A percentile compares a stretch with the other conserved stretches of the same genome.
Conservation (phyloP, 2,113 vertebrate species). For the Calidris pygmaea region DNA sequence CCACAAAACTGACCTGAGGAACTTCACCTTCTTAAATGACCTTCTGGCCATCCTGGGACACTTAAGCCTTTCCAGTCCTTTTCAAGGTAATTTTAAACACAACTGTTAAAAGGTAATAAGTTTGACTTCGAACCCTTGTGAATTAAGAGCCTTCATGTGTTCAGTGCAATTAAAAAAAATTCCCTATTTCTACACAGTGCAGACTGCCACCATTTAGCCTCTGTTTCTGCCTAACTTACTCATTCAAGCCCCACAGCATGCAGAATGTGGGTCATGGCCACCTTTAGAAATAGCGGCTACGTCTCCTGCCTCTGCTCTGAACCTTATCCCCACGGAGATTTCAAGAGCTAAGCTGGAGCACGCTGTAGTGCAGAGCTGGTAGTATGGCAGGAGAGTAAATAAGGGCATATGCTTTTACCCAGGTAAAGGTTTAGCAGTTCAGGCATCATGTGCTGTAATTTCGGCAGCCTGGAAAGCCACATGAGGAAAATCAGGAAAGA, state of each 20-base stretch:
- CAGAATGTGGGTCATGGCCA: background rate
- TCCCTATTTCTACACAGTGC: background rate
- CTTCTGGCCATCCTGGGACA: background rate
- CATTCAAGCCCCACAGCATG: background rate
- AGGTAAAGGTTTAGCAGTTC: background rate
- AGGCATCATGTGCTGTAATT: background rate
- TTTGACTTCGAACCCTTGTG: background rate
- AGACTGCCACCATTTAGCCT: background rate
- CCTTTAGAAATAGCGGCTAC: background rate
- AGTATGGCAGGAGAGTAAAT: background rate
- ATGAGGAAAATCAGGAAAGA: background rate
- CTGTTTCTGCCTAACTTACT: background rate
- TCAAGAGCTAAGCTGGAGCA: background rate
- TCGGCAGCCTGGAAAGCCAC: background rate
- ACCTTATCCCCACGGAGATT: background rate
- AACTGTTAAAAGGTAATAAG: background rate
- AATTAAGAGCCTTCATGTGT: background rate
- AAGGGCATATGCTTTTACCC: background rate
- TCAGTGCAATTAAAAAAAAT: background rate
- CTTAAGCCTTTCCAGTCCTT: background rate
- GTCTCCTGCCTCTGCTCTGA: background rate
- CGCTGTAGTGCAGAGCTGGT: background rate
- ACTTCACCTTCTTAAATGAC: background rate
- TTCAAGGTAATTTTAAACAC: background rate
- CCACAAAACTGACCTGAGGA: background rate